Evolutionary conservation across 2,113 vertebrate species (phyloP).

Genomic region (Myocastor coypus): DNA sequence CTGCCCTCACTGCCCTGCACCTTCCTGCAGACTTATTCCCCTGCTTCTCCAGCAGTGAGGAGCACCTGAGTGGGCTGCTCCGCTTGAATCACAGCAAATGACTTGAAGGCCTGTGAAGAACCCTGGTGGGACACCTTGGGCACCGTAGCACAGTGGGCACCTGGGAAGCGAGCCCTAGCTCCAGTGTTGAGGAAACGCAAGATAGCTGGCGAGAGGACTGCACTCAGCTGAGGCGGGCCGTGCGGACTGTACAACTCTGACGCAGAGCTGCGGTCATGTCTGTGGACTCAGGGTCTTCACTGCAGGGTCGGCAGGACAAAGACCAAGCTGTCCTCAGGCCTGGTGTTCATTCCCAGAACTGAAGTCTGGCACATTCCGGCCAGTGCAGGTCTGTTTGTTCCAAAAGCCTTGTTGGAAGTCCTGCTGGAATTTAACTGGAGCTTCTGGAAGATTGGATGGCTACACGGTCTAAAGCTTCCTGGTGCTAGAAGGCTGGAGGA

Average conservation of each 20-base stretch:
- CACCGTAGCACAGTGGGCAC: not conserved
- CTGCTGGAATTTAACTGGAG: not conserved
- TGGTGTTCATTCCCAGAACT: not conserved
- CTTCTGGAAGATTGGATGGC: not conserved
- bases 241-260: no score
- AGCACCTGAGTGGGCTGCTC: not conserved
- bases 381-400: accelerated
- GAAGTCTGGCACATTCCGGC: not conserved
- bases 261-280: not conserved
- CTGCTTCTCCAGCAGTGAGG: not conserved
- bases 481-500: not conserved
- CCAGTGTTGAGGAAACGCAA: not conserved
- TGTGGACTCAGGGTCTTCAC: not conserved
- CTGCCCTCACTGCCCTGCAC: not conserved
- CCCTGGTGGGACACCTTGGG: not conserved
- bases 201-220: not conserved
- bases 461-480: not conserved
- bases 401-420: not conserved
- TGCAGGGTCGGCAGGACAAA: not conserved
- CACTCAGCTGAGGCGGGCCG: no score
- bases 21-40: not conserved
- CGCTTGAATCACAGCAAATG: not conserved
- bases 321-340: not conserved
- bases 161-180: not conserved
- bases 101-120: not conserved